Evolutionary conservation across 37 sponge, comb jelly and placozoan species (phyloP).

Genomic region (Crambe crambe): DNA sequence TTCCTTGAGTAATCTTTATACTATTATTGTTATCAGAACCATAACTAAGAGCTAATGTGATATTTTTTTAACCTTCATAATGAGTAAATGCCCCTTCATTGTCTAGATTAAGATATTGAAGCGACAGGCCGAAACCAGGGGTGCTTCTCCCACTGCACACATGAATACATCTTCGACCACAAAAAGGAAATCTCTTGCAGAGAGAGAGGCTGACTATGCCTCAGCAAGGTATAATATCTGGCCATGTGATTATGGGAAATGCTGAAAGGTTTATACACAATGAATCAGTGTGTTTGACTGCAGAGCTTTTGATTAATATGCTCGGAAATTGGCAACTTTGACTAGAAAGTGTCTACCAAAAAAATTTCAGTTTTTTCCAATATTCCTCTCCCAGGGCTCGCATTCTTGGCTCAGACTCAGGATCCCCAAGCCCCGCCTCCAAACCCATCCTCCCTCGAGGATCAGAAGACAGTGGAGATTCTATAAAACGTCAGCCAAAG

Average conservation of each 20-base stretch:
- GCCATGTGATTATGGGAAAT: no score
- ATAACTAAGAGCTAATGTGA: neutral
- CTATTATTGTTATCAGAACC: no score
- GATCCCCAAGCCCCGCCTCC: neutral
- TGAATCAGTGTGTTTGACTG: no score
- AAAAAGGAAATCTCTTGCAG: conserved; percentile 57
- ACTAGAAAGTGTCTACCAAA: no score
- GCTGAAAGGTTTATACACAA: no score
- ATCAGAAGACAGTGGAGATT: neutral
- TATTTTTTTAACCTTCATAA: neutral
- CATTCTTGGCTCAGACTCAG: conserved; percentile 12
- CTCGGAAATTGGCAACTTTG: no score
- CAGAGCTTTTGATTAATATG: no score
- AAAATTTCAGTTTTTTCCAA: no score
- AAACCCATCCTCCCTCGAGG: neutral
- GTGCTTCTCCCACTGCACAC: neutral
- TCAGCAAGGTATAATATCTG: conserved; percentile 49
- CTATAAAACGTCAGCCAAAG: conserved; percentile 18
- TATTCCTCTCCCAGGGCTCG: conserved; percentile 9
- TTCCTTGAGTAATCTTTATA: no score
- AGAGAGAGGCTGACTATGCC: conserved; percentile 79
- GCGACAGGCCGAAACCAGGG: conserved; percentile 28
- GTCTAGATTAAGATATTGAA: conserved; percentile 70
- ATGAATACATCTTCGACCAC: neutral
- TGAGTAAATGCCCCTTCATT: no score